Conservation (phyloP, 2,888 invertebrate genomes). For the Coecobrya sp. region DNA sequence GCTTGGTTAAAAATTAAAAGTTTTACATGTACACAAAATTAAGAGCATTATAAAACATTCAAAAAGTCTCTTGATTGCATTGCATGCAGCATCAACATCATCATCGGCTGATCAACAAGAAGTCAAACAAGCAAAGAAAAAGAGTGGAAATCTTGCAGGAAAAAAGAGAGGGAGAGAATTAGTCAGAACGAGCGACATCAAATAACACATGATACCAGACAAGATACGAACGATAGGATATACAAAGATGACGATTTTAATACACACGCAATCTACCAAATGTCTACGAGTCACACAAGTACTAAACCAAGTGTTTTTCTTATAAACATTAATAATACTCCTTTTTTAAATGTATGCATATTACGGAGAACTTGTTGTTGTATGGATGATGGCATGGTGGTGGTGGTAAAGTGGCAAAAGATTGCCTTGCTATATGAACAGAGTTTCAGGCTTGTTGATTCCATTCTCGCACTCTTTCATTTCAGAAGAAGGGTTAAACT, state of each 20-base stretch:
- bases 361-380: not conserved
- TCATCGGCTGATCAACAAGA: not conserved
- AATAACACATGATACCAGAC: conserved; percentile 16
- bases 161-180: not conserved
- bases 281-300: not conserved
- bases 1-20: conserved; percentile 19
- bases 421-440: not conserved
- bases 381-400: not conserved
- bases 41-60: conserved; percentile 4
- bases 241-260: conserved; percentile 1
- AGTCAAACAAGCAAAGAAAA: not conserved
- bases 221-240: not conserved
- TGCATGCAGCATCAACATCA: too few species aligned
- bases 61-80: not conserved
- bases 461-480: conserved; percentile 19
- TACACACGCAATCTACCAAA: not conserved
- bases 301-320: not conserved
- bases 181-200: conserved; percentile 29
- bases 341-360: not conserved
- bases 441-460: conserved; percentile 25
- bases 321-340: not conserved
- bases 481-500: conserved; percentile 12
- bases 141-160: not conserved
- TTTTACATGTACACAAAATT: conserved; percentile 23
- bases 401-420: conserved; percentile 20